These are phyloP conservation scores for Argyresthia goedartella DNA, from an alignment of 2,888 invertebrate species.

Conservation along the genomic window DNA sequence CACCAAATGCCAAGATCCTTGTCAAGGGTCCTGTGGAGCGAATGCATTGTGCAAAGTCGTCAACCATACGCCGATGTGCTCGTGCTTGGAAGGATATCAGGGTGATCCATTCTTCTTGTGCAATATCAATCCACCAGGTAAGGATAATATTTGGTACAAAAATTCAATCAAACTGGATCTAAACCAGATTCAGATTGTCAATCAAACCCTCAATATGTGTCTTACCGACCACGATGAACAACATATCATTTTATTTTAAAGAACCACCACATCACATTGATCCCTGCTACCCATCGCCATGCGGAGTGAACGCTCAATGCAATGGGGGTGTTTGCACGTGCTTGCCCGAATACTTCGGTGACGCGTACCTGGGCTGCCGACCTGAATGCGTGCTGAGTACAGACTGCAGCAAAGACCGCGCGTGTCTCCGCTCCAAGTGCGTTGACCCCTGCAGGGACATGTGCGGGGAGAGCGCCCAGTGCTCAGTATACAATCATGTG, in stretches of 20 bases:
- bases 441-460: slow-evolving; percentile 87
- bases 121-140: slow-evolving; percentile 62
- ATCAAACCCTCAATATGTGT: too few species aligned
- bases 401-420: slow-evolving; percentile 81
- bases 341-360: slow-evolving; percentile 80
- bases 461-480: slow-evolving; percentile 82
- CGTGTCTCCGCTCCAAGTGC: slow-evolving; percentile 86
- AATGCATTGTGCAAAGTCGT: slow-evolving; percentile 81
- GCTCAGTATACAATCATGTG: slow-evolving; percentile 81
- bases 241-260: slow-evolving; percentile 17
- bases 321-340: slow-evolving; percentile 82
- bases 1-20: slow-evolving; percentile 83
- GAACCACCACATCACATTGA: slow-evolving; percentile 55
- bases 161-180: too few species aligned
- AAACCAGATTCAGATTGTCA: too few species aligned
- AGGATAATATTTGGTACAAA: slow-evolving; percentile 2
- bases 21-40: slow-evolving; percentile 81
- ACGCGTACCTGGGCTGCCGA: slow-evolving; percentile 82
- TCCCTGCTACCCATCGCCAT: slow-evolving; percentile 82
- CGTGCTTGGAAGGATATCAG: slow-evolving; percentile 72
- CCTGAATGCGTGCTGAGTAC: slow-evolving; percentile 86
- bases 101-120: slow-evolving; percentile 85
- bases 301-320: slow-evolving; percentile 83
- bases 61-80: slow-evolving; percentile 82
- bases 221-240: too few species aligned